Conservation (phyloP, 2,797 vertebrate species). For the Poeciliopsis turneri region DNA sequence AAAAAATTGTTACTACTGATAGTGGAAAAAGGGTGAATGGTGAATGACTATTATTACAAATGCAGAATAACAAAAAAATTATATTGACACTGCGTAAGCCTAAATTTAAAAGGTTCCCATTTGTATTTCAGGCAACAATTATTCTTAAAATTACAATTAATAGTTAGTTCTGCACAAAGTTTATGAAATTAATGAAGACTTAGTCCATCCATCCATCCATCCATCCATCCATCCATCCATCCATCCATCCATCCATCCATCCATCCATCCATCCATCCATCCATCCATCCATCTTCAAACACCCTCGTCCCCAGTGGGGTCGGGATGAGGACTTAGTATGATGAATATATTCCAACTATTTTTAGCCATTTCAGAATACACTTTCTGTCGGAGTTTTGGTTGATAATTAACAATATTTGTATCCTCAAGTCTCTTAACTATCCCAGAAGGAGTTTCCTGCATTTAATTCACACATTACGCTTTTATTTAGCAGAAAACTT, state of each 20-base stretch:
- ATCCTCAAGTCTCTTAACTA: neutral
- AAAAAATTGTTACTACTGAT: neutral
- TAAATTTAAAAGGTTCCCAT: neutral
- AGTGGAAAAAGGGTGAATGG: neutral
- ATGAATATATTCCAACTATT: neutral
- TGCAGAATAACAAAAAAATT: neutral
- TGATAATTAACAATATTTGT: neutral
- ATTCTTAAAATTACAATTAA: neutral
- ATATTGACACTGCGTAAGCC: neutral
- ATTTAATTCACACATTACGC: neutral
- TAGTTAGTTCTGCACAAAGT: neutral
- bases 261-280: neutral
- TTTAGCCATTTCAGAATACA: neutral
- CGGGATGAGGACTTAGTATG: neutral
- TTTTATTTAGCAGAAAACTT: conserved; percentile 14
- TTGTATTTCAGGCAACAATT: neutral
- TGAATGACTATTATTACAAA: neutral
- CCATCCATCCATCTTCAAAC: no score
- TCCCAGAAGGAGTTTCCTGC: neutral
- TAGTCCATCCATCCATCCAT: neutral
- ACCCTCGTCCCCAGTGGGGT: no score
- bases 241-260: no score
- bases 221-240: neutral
- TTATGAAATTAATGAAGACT: neutral
- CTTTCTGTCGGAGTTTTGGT: neutral